A percentile compares a stretch with the other conserved stretches of the same genome.
Conservation (phyloP, 2,797 vertebrate genomes). For the Bradypodion ventrale region DNA sequence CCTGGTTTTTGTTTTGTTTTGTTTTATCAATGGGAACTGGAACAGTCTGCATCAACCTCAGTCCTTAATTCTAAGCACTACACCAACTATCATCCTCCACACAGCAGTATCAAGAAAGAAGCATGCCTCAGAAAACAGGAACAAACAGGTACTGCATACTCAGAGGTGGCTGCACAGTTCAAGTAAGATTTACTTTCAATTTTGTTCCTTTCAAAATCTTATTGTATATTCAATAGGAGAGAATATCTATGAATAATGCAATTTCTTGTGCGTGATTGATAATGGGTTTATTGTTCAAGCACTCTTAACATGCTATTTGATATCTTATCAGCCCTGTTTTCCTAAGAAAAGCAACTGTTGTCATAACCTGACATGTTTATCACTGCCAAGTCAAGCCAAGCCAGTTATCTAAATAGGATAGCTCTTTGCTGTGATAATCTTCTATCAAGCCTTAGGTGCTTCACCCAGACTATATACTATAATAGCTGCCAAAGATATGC, state of each 20-base stretch:
- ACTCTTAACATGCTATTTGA: constrained; percentile 15
- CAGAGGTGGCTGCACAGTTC: neutral
- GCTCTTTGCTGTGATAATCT: neutral
- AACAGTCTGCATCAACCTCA: too few relatives aligned
- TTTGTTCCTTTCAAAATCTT: constrained; percentile 20
- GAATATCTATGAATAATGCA: constrained; percentile 30
- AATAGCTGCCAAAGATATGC: neutral
- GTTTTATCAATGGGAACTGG: too few relatives aligned
- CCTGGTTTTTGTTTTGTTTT: too few relatives aligned
- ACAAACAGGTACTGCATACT: neutral
- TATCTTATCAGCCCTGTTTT: constrained; percentile 33
- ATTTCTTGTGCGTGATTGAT: constrained; percentile 36
- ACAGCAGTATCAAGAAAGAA: too few relatives aligned
- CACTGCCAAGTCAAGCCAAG: neutral
- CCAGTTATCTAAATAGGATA: neutral
- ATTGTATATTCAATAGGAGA: constrained; percentile 32
- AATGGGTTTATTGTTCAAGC: constrained; percentile 45
- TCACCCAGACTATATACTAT: neutral
- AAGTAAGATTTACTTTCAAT: neutral
- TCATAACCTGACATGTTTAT: constrained; percentile 35
- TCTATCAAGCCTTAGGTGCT: neutral
- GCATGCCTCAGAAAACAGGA: neutral
- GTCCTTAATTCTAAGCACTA: too few relatives aligned
- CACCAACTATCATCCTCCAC: too few relatives aligned
- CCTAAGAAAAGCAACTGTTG: constrained; percentile 24